These are phyloP conservation scores for Empis stercorea DNA, from an alignment of 2,888 invertebrate species.

Conservation along the genomic window DNA sequence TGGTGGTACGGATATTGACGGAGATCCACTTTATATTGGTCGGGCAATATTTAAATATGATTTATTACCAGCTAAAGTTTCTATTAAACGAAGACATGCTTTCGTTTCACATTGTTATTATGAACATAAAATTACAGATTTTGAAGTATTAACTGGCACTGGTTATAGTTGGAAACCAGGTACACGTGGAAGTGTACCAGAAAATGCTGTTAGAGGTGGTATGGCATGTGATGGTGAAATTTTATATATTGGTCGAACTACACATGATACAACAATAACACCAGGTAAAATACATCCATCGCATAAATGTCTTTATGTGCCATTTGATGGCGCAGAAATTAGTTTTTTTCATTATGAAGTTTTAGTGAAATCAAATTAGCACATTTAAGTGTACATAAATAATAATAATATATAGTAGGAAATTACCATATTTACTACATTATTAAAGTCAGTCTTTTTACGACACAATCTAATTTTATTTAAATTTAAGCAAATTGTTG, in stretches of 20 bases:
- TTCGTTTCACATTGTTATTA: slow-evolving; percentile 43
- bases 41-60: slow-evolving; percentile 45
- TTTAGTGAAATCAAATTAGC: slow-evolving; percentile 11
- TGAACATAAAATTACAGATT: slow-evolving; percentile 42
- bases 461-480: too few species aligned
- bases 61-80: slow-evolving; percentile 48
- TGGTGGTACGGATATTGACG: slow-evolving; percentile 34
- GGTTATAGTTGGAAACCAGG: slow-evolving; percentile 43
- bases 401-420: too few species aligned
- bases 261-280: slow-evolving; percentile 42
- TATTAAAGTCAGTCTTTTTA: too few species aligned
- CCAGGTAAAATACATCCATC: slow-evolving; percentile 47
- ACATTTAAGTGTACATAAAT: too few species aligned
- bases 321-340: slow-evolving; percentile 33
- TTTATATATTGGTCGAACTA: slow-evolving; percentile 43
- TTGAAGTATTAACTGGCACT: slow-evolving; percentile 41
- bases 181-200: slow-evolving; percentile 39
- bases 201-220: slow-evolving; percentile 38
- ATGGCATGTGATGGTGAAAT: slow-evolving; percentile 41
- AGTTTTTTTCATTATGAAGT: slow-evolving; percentile 31
- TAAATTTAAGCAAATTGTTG: too few species aligned
- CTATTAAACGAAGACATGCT: slow-evolving; percentile 42
- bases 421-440: too few species aligned
- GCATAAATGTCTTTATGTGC: slow-evolving; percentile 41
- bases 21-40: slow-evolving; percentile 32